A percentile compares a stretch with the other conserved stretches of the same genome.
These are phyloP conservation scores for Latrodectus hesperus DNA, from an alignment of 2,888 invertebrate genomes.

Conservation along the genomic window DNA sequence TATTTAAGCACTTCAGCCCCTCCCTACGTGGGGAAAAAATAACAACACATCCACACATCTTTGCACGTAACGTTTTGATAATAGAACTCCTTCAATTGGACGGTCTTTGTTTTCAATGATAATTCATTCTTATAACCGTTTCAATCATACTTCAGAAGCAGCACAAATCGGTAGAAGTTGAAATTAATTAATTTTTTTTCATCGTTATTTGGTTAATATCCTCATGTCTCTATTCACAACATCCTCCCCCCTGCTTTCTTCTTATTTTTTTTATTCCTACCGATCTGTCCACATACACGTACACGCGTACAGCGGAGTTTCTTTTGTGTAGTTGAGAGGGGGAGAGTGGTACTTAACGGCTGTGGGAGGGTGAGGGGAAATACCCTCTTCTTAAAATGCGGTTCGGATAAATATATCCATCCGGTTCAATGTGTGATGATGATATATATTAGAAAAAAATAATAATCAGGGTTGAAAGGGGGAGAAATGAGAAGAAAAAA, in stretches of 20 bases:
- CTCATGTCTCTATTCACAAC: slow-evolving; percentile 17
- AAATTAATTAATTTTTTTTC: slow-evolving; percentile 68
- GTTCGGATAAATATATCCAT: slow-evolving; percentile 41
- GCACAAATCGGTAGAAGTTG: slow-evolving; percentile 53
- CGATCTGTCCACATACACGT: not conserved
- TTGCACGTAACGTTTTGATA: slow-evolving; percentile 32
- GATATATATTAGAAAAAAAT: slow-evolving; percentile 30
- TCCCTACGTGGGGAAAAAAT: slow-evolving; percentile 16
- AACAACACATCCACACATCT: slow-evolving; percentile 1
- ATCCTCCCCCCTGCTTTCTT: not conserved
- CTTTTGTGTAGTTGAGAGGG: slow-evolving; percentile 33
- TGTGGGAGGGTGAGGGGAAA: slow-evolving; percentile 14
- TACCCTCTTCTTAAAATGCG: slow-evolving; percentile 26
- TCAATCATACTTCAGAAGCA: slow-evolving; percentile 55
- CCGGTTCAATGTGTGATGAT: slow-evolving; percentile 32
- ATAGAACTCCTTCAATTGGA: slow-evolving; percentile 29
- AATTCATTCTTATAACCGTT: slow-evolving; percentile 60
- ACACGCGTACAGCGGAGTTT: slow-evolving; percentile 35
- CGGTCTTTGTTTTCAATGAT: slow-evolving; percentile 57
- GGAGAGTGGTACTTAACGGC: slow-evolving; percentile 33
- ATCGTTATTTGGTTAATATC: slow-evolving; percentile 52
- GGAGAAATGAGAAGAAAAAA: slow-evolving; percentile 44
- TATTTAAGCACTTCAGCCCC: slow-evolving; percentile 50
- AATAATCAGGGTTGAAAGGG: slow-evolving; percentile 7
- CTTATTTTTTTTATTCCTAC: not conserved